A percentile compares a stretch with the other conserved stretches of the same genome.
phyloP scores from a whole-genome alignment of 92 coral and sea anemone species.

The Heliopora coerulea region DNA sequence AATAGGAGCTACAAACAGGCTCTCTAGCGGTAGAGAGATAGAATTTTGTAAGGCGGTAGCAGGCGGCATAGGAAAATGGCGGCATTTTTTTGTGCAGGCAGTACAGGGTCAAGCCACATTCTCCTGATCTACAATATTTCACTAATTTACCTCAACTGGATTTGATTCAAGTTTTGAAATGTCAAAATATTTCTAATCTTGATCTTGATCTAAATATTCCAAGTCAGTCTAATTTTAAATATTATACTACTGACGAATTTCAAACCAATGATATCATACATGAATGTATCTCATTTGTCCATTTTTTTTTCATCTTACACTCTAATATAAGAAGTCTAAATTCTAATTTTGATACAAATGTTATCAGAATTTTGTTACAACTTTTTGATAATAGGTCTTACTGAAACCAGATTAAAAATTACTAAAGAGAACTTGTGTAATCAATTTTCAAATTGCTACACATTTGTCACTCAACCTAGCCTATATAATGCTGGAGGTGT shows the following conservation, averaged over 20 bases:
- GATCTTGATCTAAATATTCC: conserved; percentile 17
- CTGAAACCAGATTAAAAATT: not conserved
- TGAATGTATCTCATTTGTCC: not conserved
- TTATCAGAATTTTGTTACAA: not conserved
- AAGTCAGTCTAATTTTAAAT: conserved; percentile 5
- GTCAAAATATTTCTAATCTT: too few species aligned
- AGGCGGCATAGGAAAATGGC: too few species aligned
- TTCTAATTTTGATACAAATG: not conserved
- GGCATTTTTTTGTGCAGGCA: too few species aligned
- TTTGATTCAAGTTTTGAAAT: too few species aligned
- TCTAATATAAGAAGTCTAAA: not conserved
- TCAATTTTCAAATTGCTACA: not conserved
- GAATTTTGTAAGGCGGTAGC: too few species aligned
- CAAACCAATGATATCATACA: not conserved
- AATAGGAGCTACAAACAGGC: too few species aligned
- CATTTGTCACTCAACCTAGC: conserved; percentile 20
- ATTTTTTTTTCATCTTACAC: not conserved
- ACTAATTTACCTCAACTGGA: too few species aligned
- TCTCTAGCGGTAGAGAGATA: too few species aligned
- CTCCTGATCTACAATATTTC: too few species aligned
- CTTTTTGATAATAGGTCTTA: not conserved
- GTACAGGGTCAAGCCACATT: too few species aligned
- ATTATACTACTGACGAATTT: not conserved
- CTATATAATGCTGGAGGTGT: conserved; percentile 27
- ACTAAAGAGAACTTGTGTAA: not conserved